Percentiles rank a stretch among this genome's conserved stretches.
Evolutionary conservation across 1,140 invertebrate genomes (phyloP).

Genomic region (Amyelois transitella): DNA sequence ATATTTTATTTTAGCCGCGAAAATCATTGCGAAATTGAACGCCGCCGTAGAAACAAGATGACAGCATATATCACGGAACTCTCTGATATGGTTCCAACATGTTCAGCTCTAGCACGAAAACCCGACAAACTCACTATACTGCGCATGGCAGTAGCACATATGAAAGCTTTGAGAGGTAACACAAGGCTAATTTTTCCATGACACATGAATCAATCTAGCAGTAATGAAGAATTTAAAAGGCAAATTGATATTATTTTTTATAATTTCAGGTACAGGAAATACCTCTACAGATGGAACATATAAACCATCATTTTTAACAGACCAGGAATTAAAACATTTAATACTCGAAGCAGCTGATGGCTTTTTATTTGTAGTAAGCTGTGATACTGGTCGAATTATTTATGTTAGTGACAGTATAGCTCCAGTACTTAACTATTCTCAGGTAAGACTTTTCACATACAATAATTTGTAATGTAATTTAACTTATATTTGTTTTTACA

Average conservation of each 20-base stretch:
- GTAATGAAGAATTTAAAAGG: not conserved
- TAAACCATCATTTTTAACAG: constrained; percentile 98
- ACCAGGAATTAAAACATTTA: constrained; percentile 99
- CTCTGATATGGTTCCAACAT: constrained; percentile 99
- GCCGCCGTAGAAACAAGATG: constrained; percentile 99
- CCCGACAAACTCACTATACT: constrained; percentile 99
- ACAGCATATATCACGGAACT: constrained; percentile 99
- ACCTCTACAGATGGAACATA: constrained; percentile 95
- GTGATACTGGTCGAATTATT: constrained; percentile 96
- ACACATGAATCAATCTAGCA: not conserved
- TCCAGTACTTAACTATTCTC: constrained; percentile 96
- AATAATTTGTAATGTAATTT: not conserved
- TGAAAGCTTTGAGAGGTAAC: constrained; percentile 95
- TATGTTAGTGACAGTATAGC: constrained; percentile 99
- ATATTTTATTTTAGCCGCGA: constrained; percentile 82
- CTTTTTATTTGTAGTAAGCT: constrained; percentile 98
- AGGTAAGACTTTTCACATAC: constrained; percentile 72
- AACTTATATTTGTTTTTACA: not conserved
- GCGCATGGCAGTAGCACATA: constrained; percentile 99
- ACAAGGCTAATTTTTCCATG: not conserved
- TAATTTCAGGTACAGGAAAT: constrained; percentile 89
- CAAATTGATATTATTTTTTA: not conserved
- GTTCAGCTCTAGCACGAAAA: constrained; percentile 96
- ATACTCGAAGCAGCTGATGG: constrained; percentile 99
- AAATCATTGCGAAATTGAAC: constrained; percentile 99